Conservation (phyloP, 2,888 invertebrate genomes). For the Gandaritis pyraliata region DNA sequence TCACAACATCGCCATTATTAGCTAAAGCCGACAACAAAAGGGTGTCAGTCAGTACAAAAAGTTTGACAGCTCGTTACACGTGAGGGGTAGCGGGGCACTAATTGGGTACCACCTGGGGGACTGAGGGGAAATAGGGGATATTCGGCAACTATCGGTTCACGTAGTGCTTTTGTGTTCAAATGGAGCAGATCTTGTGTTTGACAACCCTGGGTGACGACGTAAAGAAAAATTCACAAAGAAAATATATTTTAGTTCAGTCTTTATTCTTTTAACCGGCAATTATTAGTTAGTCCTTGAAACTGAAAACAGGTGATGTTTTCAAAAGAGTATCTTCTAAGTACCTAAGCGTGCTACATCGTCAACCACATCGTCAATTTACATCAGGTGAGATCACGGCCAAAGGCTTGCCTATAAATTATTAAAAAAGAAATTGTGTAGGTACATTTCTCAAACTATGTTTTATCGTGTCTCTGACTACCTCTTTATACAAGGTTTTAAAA, state of each 20-base stretch:
- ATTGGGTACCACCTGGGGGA: conserved; percentile 65
- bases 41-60: conserved; percentile 65
- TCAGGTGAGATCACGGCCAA: too few relatives aligned
- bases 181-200: conserved; percentile 37
- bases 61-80: conserved; percentile 75
- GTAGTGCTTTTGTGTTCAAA: conserved; percentile 35
- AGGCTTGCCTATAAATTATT: too few relatives aligned
- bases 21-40: conserved; percentile 56
- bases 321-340: too few relatives aligned
- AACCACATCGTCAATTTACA: too few relatives aligned
- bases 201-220: conserved; percentile 32
- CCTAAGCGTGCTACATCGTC: too few relatives aligned
- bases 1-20: conserved; percentile 44
- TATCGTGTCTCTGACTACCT: too few relatives aligned
- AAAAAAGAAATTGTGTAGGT: too few relatives aligned
- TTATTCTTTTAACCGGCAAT: too few relatives aligned
- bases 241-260: not conserved
- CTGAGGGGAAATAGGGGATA: conserved; percentile 24
- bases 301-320: too few relatives aligned
- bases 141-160: conserved; percentile 38
- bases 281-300: too few relatives aligned
- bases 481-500: too few relatives aligned
- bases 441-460: too few relatives aligned
- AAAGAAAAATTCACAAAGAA: conserved; percentile 6
- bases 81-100: conserved; percentile 53